These are phyloP conservation scores for Chaetura pelagica DNA, from an alignment of 2,113 vertebrate species.

Conservation along the genomic window DNA sequence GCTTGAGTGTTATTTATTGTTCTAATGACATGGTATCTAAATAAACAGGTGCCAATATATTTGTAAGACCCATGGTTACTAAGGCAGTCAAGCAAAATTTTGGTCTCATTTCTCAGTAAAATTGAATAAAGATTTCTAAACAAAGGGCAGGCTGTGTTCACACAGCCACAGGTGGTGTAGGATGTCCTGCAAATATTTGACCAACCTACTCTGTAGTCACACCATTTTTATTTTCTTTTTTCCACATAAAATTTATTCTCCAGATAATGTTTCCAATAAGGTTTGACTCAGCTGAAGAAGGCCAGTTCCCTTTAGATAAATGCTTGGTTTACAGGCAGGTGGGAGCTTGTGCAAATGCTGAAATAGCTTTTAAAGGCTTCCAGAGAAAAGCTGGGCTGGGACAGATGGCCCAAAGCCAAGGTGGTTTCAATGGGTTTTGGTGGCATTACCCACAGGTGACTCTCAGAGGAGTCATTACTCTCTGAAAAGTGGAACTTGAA, in stretches of 20 bases:
- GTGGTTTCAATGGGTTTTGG: neutral
- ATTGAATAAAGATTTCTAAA: neutral
- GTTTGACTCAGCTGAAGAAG: neutral
- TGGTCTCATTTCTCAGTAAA: neutral
- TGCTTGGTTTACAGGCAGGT: accelerated
- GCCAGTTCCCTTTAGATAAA: neutral
- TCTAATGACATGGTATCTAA: neutral
- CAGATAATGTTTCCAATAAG: neutral
- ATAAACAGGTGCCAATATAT: neutral
- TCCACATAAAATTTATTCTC: neutral
- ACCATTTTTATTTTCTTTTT: accelerated
- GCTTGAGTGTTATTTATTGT: neutral
- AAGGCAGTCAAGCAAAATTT: neutral
- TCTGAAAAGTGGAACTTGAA: neutral
- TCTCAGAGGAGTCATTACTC: neutral
- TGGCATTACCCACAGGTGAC: neutral
- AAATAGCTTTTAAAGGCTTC: neutral
- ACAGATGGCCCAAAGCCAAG: neutral
- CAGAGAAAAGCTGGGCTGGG: neutral
- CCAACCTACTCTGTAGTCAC: neutral
- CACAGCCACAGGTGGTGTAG: neutral
- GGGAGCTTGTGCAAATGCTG: neutral
- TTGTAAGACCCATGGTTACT: neutral
- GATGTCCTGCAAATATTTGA: neutral
- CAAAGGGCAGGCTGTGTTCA: neutral